These are phyloP conservation scores for Caerostris darwini DNA, from an alignment of 1,140 invertebrate species.

Conservation along the genomic window DNA sequence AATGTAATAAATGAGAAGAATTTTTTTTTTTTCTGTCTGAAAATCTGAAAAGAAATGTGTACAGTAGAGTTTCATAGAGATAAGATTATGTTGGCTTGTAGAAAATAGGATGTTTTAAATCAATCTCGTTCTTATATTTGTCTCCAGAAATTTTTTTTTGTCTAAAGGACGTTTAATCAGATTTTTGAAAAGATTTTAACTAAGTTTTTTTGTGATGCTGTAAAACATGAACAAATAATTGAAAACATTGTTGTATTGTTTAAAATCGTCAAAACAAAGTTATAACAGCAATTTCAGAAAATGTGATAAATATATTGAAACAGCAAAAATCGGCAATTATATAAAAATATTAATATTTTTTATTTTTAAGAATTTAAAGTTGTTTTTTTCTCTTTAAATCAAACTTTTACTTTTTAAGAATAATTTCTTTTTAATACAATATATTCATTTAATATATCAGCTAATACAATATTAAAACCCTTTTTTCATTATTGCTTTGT, in stretches of 20 bases:
- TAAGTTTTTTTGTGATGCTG: not conserved
- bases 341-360: too few relatives aligned
- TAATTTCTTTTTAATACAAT: too few relatives aligned
- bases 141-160: not conserved
- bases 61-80: constrained; percentile 6
- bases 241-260: not conserved
- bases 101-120: constrained; percentile 24
- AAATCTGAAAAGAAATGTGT: constrained; percentile 41
- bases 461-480: too few relatives aligned
- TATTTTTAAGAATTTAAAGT: too few relatives aligned
- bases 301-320: too few relatives aligned
- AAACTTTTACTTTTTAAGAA: too few relatives aligned
- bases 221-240: not conserved
- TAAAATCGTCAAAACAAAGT: too few relatives aligned
- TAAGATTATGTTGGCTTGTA: constrained; percentile 29
- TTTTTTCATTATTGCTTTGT: too few relatives aligned
- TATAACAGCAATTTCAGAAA: too few relatives aligned
- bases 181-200: constrained; percentile 16
- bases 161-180: not conserved
- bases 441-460: too few relatives aligned
- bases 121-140: not conserved
- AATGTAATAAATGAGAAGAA: constrained; percentile 3
- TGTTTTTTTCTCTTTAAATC: too few relatives aligned
- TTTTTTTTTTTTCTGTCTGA: not conserved
- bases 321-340: too few relatives aligned